Base-by-base conservation (phyloP, 2,113 vertebrate species). In the Calypte anna region DNA sequence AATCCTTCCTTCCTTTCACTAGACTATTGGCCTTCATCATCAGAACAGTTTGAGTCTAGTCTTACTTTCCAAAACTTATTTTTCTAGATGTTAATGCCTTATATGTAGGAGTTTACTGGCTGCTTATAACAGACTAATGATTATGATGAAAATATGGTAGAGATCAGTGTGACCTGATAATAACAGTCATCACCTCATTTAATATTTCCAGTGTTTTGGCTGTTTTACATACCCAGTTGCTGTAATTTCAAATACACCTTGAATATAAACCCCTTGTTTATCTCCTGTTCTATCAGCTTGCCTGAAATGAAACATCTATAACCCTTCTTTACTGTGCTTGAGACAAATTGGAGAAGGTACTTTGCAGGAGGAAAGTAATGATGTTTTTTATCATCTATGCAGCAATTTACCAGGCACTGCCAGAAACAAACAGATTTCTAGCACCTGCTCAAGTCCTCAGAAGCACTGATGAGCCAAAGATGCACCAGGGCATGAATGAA, bases 401-500 rank as follows among this genome's bases (percentile, higher is more conserved):
- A 73, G 17, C 77, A 55, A 38, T 12, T 62, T 43, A 21, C 0
- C 48, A 44, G 22, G 17, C 36, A 31, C 18, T 62, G 33, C 18
- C 31, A 78, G 66, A 53, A 73, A 68, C 40, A 2, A 53, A 0
- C 8, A 38, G n/a, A 31, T 73, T 51, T 36, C 64, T 38, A 38
- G 74, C 97, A 96, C 54, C 86, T 98, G 70, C 73, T 96, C 20
- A 96, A 61, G 20, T 95, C 93, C 7, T 95, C 95, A 3, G 92
- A 95, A 58, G 96, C 78, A 0, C 77, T 96, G 18, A 93, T 92
- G 16, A 91, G 88, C 15, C 96, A 96, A 54, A 92, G 91, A 30
- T 75, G 86, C 64, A 86, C 64, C 17, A 86, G 94, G 19, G 53
- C 90, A 11, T 63, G 38, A 57, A 96, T 93, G 40, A 15, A 94